Evolutionary conservation across 2,888 invertebrate genomes (phyloP), one percentile per base, ranked within the genome.

Genomic region (Lycophotia porphyrea): DNA sequence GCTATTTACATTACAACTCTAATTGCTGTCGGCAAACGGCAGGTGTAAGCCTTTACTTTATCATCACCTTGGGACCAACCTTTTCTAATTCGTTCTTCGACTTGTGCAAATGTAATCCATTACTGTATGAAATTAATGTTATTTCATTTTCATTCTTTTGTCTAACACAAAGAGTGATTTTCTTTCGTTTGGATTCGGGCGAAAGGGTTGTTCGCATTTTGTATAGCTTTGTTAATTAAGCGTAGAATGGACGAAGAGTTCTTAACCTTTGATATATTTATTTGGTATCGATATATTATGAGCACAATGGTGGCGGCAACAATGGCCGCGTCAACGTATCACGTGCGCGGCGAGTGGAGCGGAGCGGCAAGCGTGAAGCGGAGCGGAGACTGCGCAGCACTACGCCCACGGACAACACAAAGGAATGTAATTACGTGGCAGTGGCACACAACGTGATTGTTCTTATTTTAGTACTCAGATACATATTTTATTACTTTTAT

Each of bases 381-480:
- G 21, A 79, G 85, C 70, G 55, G 73, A 70, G 81, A 52, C 76
- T 82, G 82, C 71, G 84, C 81, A 71, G 82, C 80, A 79, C 80
- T 84, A 75, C 83, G 81, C 82, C 79, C 87, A 88, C 88, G 84
- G 84, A 84, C 88, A 88, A 88, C 90, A 93, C 93, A 95, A 95
- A 94, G 93, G 93, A 94, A 94, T 93, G 93, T 95, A 95, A 95
- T 95, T 95, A 94, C 94, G 90, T 93, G 92, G 92, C 94, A 92
- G 90, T 89, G 88, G 89, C 94, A 93, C 89, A 91, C 89, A 85
- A 88, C 88, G 86, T 87, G 88, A 91, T 91, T 93, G 92, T 91
- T 93, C 90, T 90, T 88, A 85, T 88, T 90, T 89, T 87, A 82
- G 83, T 39, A 78, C 61, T 47, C 24, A 63, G 52, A 64, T 73